Conservation (phyloP, 2,113 vertebrate genomes). For the Indicator maculatus region DNA sequence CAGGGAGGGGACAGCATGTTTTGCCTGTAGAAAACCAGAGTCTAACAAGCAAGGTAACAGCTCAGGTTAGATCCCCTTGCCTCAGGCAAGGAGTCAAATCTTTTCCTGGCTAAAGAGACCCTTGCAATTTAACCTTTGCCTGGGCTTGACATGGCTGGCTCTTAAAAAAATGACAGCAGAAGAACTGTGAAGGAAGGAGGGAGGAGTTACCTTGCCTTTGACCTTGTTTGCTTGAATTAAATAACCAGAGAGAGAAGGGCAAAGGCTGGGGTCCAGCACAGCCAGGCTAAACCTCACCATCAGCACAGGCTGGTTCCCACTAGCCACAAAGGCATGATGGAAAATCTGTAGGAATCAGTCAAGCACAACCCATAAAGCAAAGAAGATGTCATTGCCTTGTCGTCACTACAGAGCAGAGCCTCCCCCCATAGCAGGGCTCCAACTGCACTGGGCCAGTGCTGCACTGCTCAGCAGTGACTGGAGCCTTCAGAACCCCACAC, state of each 20-base stretch:
- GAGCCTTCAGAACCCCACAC: background rate
- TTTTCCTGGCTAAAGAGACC: background rate
- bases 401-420: background rate
- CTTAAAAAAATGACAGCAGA: conserved; percentile 18
- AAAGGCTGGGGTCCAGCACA: background rate
- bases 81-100: conserved; percentile 9
- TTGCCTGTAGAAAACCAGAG: background rate
- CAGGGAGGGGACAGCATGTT: background rate
- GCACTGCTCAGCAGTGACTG: background rate
- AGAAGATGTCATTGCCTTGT: background rate
- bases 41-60: conserved; percentile 13
- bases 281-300: background rate
- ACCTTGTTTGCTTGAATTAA: background rate
- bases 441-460: rapidly evolving
- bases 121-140: conserved; percentile 56
- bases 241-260: background rate
- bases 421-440: rapidly evolving
- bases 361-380: rapidly evolving
- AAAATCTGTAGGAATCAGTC: background rate
- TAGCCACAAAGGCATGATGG: background rate
- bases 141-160: conserved; percentile 5
- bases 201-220: background rate
- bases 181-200: background rate
- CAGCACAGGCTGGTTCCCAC: background rate
- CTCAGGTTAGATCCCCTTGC: background rate